Evolutionary conservation across 2,888 invertebrate genomes (phyloP).

Genomic region (Dryadula phaetusa): DNA sequence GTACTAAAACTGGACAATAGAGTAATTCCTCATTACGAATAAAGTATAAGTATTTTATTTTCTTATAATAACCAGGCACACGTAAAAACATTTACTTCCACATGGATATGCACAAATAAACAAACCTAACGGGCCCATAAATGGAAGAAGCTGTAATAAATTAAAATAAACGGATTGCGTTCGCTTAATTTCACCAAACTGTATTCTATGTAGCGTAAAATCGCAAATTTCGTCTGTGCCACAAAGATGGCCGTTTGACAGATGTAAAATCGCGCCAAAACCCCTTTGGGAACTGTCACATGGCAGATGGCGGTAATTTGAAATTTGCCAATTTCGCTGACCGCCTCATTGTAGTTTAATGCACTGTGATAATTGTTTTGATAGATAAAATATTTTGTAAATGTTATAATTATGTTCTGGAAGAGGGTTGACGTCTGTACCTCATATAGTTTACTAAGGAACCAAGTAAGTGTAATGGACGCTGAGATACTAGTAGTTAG

Average conservation of each 20-base stretch:
- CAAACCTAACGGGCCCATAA: conserved; percentile 46
- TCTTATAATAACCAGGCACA: background rate
- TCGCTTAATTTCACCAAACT: conserved; percentile 75
- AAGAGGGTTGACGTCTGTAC: background rate
- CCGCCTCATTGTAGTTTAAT: conserved; percentile 75
- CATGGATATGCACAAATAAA: conserved; percentile 36
- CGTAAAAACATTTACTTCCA: conserved; percentile 23
- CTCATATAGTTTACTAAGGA: no score
- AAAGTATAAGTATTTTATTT: background rate
- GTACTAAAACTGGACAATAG: no score
- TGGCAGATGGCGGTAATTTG: conserved; percentile 78
- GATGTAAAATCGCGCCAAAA: conserved; percentile 70
- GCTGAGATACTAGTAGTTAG: no score
- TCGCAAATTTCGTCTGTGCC: conserved; percentile 75
- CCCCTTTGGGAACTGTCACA: conserved; percentile 79
- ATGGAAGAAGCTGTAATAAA: conserved; percentile 37
- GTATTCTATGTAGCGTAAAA: conserved; percentile 77
- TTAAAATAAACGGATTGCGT: conserved; percentile 62
- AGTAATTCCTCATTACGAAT: background rate
- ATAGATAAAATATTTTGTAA: conserved; percentile 51
- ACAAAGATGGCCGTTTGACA: conserved; percentile 73
- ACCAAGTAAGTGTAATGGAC: no score
- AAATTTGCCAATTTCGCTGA: conserved; percentile 68
- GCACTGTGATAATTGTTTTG: conserved; percentile 74
- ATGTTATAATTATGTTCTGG: background rate